phyloP scores from a whole-genome alignment of 2,113 vertebrate genomes.

The Columba livia region DNA sequence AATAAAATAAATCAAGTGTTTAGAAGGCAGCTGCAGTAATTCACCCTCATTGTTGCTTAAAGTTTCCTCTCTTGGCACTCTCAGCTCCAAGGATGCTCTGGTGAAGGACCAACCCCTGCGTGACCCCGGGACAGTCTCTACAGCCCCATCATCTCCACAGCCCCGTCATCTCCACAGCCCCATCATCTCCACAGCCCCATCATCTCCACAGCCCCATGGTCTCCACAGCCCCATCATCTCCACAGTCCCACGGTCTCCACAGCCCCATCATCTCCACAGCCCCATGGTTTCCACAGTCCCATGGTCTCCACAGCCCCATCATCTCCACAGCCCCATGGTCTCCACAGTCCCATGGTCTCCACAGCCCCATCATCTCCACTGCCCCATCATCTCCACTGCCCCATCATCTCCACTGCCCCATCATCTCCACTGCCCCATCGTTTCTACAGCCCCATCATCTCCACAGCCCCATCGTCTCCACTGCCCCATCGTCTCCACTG shows the following conservation, averaged over 20 bases:
- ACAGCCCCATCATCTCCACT: background rate
- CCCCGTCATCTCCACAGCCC: too few relatives aligned
- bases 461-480: too few relatives aligned
- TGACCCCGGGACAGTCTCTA: background rate
- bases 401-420: too few relatives aligned
- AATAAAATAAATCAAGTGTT: background rate
- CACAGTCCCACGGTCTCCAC: too few relatives aligned
- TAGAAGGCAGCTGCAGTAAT: slow-evolving; percentile 12
- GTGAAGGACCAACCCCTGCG: background rate
- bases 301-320: background rate
- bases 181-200: too few relatives aligned
- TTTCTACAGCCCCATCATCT: too few relatives aligned
- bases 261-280: too few relatives aligned
- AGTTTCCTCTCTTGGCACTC: background rate
- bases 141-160: background rate
- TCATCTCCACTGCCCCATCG: too few relatives aligned
- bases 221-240: too few relatives aligned
- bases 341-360: background rate
- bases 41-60: background rate
- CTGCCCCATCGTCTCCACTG: too few relatives aligned
- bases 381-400: too few relatives aligned
- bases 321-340: background rate
- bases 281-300: background rate
- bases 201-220: too few relatives aligned
- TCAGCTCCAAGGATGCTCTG: background rate